A percentile compares a stretch with the other conserved stretches of the same genome.
These are phyloP conservation scores for Myotis lucifugus DNA, from an alignment of 2,113 vertebrate species.

Conservation along the genomic window DNA sequence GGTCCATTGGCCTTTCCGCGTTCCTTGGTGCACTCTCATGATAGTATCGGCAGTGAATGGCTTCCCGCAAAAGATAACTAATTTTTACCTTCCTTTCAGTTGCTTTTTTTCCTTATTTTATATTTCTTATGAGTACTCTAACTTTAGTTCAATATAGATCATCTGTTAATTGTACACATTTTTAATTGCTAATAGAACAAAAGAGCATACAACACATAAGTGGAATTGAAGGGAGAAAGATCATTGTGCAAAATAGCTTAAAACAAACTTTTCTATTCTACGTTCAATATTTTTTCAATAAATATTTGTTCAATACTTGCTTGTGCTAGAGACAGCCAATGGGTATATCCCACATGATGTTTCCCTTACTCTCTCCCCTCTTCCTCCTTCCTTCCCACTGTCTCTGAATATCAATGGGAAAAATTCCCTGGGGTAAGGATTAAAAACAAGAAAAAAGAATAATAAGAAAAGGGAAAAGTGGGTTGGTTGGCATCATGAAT, in stretches of 20 bases:
- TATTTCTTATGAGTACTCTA: constrained; percentile 26
- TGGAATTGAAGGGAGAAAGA: constrained; percentile 29
- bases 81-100: constrained; percentile 36
- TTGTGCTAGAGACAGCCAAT: neutral
- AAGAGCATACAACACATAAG: constrained; percentile 14
- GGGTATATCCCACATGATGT: too few relatives aligned
- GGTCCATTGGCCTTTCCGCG: too few relatives aligned
- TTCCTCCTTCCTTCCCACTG: too few relatives aligned
- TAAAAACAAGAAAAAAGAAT: neutral
- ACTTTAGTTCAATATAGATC: neutral
- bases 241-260: neutral
- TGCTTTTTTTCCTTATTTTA: neutral
- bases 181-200: constrained; percentile 51
- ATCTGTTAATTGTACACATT: constrained; percentile 31
- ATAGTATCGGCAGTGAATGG: too few relatives aligned
- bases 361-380: too few relatives aligned
- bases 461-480: neutral
- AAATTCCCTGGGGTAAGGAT: too few relatives aligned
- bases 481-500: neutral
- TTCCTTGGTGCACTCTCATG: too few relatives aligned
- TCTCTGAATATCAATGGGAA: too few relatives aligned
- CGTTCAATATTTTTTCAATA: neutral
- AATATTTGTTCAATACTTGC: neutral
- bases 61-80: neutral
- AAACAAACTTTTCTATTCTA: neutral